phyloP scores from a whole-genome alignment of 1,140 invertebrate species.

The Drosophila pseudoobscura region DNA sequence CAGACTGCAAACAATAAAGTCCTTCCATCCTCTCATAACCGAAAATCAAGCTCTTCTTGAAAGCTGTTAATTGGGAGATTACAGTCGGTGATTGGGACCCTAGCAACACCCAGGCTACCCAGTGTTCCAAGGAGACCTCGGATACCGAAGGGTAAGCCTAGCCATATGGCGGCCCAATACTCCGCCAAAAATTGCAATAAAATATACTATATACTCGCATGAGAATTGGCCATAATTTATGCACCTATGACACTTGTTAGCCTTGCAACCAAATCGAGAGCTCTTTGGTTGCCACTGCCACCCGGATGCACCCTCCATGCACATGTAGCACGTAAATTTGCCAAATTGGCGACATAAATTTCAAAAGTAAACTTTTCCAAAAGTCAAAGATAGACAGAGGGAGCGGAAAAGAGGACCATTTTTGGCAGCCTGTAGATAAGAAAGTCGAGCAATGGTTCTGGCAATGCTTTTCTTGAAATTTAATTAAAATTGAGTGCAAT shows the following conservation, averaged over 20 bases:
- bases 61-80: too few relatives aligned
- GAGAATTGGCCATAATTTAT: conserved; percentile 68
- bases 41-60: too few relatives aligned
- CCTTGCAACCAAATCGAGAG: conserved; percentile 11
- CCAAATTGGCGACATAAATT: conserved; percentile 70
- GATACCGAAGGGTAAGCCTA: too few relatives aligned
- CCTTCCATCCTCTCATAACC: too few relatives aligned
- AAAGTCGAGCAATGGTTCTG: conserved; percentile 19
- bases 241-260: conserved; percentile 56
- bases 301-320: conserved; percentile 21
- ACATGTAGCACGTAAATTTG: conserved; percentile 67
- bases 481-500: conserved; percentile 60
- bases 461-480: conserved; percentile 37
- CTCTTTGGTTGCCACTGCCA: conserved; percentile 11
- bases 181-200: conserved; percentile 36
- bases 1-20: too few relatives aligned
- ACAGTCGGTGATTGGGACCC: too few relatives aligned
- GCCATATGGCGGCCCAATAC: neutral
- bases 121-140: too few relatives aligned
- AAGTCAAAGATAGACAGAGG: conserved; percentile 32
- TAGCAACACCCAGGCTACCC: too few relatives aligned
- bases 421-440: conserved; percentile 43
- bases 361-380: conserved; percentile 40
- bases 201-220: conserved; percentile 10
- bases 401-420: conserved; percentile 7